These are phyloP conservation scores for Corvus cornix DNA, from an alignment of 2,113 vertebrate genomes.

Conservation along the genomic window DNA sequence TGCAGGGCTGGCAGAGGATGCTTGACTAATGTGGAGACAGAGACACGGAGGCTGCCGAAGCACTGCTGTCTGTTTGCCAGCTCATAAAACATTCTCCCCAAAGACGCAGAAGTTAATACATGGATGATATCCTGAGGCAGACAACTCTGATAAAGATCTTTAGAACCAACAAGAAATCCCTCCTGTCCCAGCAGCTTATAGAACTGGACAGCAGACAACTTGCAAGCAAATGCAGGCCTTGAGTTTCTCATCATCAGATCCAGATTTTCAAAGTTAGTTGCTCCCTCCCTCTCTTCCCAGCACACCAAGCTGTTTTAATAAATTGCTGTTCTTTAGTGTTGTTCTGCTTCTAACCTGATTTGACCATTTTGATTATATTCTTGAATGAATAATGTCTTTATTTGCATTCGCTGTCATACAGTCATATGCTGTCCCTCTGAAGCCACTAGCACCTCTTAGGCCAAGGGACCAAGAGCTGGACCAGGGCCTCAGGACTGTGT, in stretches of 20 bases:
- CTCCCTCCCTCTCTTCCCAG: not conserved
- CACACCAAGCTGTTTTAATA: not conserved
- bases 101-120: not conserved
- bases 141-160: not conserved
- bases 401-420: not conserved
- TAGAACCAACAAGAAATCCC: not conserved
- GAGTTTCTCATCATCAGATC: not conserved
- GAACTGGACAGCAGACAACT: not conserved
- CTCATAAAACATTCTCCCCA: not conserved
- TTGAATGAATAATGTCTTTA: not conserved
- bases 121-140: not conserved
- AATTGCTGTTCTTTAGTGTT: not conserved
- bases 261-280: constrained; percentile 6
- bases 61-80: not conserved
- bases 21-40: not conserved
- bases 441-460: not conserved
- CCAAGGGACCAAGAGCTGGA: not conserved
- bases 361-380: not conserved
- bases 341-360: not conserved
- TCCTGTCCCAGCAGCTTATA: not conserved
- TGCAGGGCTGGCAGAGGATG: not conserved
- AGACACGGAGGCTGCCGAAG: not conserved
- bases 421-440: not conserved
- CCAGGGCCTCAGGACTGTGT: not conserved
- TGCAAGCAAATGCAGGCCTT: not conserved